Evolutionary conservation across 1,140 invertebrate species (phyloP), one percentile per base, ranked within the genome.

Genomic region (Oryctes rhinoceros): DNA sequence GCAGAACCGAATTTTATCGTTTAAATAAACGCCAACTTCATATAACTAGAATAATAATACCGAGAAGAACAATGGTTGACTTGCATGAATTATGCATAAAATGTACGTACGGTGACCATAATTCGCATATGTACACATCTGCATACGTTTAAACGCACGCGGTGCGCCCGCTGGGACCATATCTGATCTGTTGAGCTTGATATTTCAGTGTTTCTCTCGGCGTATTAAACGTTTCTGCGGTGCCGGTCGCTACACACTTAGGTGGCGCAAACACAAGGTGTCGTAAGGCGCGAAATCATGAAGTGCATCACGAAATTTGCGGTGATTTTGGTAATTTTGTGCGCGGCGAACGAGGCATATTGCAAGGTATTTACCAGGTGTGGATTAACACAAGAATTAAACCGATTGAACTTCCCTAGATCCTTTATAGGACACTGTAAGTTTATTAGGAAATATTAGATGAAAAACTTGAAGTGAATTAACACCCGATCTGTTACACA

Each of bases 391-490:
- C 84, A 88, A 37, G 90, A 90, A 82, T 83, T 91, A 65, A 81
- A 89, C 78, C 89, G 88, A 83, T 88, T 87, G 77, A 88, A 86
- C 84, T 90, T 90, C 81, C 86, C 88, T 82, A 89, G 88, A 85
- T 89, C 88, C 20, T 90, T 88, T 81, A 84, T 90, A 75, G 90
- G 89, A 82, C 89, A 91, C 85, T 91, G 90, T 91, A 84, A 90
- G 90, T 89, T 67, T 44, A 10, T 10, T 44, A 44, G 5, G 9
- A 44, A 5, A 10, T 44, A 44, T 0, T 44, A 44, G 9, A 44
- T 44, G 39, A 44, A 1, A 10, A 44, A 44, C 0, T 44, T 44
- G 9, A 44, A 44, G 5, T 44, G 39, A 44, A 44, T 3, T 44
- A 30, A 2, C 24, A 1, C 24, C 0, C 24, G 24, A 2, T 30